Evolutionary conservation across 1,140 invertebrate species (phyloP).

Genomic region (Globodera rostochiensis): DNA sequence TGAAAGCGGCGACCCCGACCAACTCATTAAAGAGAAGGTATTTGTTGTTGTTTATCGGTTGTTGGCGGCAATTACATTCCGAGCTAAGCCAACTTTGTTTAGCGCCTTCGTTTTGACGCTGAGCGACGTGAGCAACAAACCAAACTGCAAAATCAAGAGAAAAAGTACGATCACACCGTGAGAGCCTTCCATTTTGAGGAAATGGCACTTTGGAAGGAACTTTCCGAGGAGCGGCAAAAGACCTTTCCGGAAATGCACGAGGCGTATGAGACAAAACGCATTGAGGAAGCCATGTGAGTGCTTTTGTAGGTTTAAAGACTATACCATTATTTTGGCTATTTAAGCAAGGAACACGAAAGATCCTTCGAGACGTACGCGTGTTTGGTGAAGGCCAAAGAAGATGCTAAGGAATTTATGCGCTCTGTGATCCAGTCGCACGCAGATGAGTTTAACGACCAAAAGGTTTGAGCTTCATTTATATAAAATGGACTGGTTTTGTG

Average conservation of each 20-base stretch:
- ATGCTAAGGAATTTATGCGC: constrained; percentile 54
- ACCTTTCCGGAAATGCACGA: constrained; percentile 47
- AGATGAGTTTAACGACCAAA: constrained; percentile 47
- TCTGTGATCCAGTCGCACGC: constrained; percentile 42
- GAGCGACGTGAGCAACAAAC: constrained; percentile 52
- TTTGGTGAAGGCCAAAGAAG: constrained; percentile 44
- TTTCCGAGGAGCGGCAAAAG: constrained; percentile 38
- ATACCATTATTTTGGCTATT: constrained; percentile 31
- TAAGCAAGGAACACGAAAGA: constrained; percentile 49
- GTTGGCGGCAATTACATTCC: constrained; percentile 3
- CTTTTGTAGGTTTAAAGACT: neutral
- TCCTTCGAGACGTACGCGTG: constrained; percentile 49
- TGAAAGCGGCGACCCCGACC: constrained; percentile 60
- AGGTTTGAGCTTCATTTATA: constrained; percentile 39
- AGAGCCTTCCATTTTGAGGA: constrained; percentile 64
- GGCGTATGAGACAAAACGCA: constrained; percentile 52
- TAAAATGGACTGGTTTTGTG: constrained; percentile 38
- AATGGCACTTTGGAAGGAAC: constrained; percentile 49
- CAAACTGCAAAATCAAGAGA: constrained; percentile 62
- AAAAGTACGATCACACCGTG: constrained; percentile 63
- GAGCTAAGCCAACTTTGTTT: neutral
- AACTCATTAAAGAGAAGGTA: constrained; percentile 58
- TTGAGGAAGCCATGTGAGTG: constrained; percentile 58
- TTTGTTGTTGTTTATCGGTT: neutral
- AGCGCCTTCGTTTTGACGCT: constrained; percentile 51